Evolutionary conservation across 2,888 invertebrate species (phyloP).

Genomic region (Eupithecia inturbata): DNA sequence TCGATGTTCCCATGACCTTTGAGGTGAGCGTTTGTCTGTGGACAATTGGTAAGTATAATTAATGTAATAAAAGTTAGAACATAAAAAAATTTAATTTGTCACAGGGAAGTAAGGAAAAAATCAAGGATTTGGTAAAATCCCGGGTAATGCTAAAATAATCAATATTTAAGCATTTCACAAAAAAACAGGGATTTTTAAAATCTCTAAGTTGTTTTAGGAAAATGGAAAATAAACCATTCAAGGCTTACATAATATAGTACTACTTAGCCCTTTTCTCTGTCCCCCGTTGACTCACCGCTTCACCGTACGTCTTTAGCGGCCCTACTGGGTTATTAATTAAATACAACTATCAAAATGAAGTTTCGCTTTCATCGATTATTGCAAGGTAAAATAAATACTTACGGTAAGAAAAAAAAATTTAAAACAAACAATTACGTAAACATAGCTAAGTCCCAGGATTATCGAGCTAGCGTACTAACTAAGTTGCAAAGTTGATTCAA

Average conservation of each 20-base stretch:
- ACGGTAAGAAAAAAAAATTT: neutral
- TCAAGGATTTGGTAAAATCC: neutral
- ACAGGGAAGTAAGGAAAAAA: neutral
- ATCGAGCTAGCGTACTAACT: neutral
- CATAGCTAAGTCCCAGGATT: neutral
- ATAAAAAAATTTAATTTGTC: neutral
- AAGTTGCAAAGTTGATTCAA: neutral
- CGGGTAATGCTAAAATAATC: neutral
- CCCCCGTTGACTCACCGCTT: neutral
- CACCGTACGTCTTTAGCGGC: neutral
- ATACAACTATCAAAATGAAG: neutral
- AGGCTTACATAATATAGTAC: neutral
- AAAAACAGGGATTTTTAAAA: neutral
- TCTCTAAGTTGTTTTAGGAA: neutral
- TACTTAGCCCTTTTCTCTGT: neutral
- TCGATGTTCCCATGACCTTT: neutral
- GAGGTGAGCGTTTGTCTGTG: neutral
- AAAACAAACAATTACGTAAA: too few relatives aligned
- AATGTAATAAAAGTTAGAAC: neutral
- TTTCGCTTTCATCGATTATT: neutral
- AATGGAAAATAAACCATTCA: neutral
- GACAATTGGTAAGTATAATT: conserved; percentile 1
- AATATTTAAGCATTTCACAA: neutral
- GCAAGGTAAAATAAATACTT: neutral
- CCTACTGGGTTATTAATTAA: neutral